Evolutionary conservation across 2,113 vertebrate species (phyloP), one percentile per base, ranked within the genome.

Genomic region (Pseudois nayaur): DNA sequence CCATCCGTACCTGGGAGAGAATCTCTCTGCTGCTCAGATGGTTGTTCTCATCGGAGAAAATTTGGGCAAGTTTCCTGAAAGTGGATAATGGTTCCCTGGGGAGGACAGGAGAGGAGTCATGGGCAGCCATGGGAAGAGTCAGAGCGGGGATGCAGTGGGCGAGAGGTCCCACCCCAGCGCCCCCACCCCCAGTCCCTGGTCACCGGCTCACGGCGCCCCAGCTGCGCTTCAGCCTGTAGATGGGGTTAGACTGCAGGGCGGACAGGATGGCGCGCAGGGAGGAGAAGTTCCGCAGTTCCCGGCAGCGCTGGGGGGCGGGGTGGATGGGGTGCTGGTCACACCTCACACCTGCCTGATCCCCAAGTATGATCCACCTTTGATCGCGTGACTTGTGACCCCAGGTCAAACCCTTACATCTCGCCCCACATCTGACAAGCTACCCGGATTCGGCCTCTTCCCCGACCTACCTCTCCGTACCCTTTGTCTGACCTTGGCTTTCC

Each of bases 11-110:
- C 99, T 99, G 99, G 55, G 97, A 95, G 36, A 99, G 98, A 93
- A 99, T 98, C 98, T 99, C 99, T 96, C 99, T 98, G 97, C 98
- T 99, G 93, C 98, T 99, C n/a, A 99, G 97, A 82, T 99, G 99
- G 96, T 99, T 99, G 98, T 99, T 99, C 95, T 99, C 99, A 79
- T 99, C 99, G 0, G 99, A 99, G 95, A 99, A 99, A 50, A 99
- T 99, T 96, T 99, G 99, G 0, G 99, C 99, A 64, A 99, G 98
- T 74, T 99, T 99, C 55, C 99, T 98, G 91, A 99, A 99, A 48
- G 89, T 88, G 36, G 98, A 96, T 91, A 99, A 91, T 13, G 97
- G 98, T 81, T 99, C 99, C 98, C 99, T 99, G 98, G 12, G 98
- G 40, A 12, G 13, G 25, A 43, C 2, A 60, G 23, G 87, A 89